Evolutionary conservation across 2,888 invertebrate species (phyloP).

Genomic region (Eugnorisma glareosa): DNA sequence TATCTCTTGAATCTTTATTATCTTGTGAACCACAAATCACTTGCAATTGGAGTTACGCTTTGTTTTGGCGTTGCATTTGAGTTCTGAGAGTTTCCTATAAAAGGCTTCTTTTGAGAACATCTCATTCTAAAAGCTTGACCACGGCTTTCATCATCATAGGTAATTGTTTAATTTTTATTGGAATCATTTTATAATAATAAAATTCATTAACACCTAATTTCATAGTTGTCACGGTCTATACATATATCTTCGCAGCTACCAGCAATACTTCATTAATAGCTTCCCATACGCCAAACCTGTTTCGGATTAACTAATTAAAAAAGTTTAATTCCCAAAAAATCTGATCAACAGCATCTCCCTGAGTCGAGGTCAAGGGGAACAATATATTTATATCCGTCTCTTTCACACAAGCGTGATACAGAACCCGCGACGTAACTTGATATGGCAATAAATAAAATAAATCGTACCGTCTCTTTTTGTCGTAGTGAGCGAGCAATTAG

Average conservation of each 20-base stretch:
- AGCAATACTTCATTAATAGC: conserved; percentile 50
- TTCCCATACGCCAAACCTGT: conserved; percentile 64
- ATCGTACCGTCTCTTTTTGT: conserved; percentile 73
- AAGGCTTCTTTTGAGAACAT: conserved; percentile 8
- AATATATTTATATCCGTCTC: conserved; percentile 78
- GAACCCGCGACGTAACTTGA: conserved; percentile 81
- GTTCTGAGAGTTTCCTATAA: conserved; percentile 8
- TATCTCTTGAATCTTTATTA: conserved; percentile 44
- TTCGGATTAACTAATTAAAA: conserved; percentile 71
- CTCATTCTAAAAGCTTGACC: background rate
- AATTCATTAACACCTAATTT: conserved; percentile 2
- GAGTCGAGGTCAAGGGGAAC: conserved; percentile 74
- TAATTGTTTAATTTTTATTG: background rate
- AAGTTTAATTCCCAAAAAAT: conserved; percentile 73
- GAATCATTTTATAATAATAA: background rate
- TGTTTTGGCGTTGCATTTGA: conserved; percentile 25
- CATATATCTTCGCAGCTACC: conserved; percentile 25
- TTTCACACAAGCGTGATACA: conserved; percentile 75
- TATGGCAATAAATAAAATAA: conserved; percentile 88
- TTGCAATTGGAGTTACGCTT: conserved; percentile 34
- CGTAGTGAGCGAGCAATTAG: conserved; percentile 46
- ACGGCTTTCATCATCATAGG: background rate
- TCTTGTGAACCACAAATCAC: conserved; percentile 42
- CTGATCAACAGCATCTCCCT: conserved; percentile 73
- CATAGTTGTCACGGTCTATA: conserved; percentile 12